Base-by-base conservation (phyloP, 2,113 vertebrate species). In the Dipodomys ordii region DNA sequence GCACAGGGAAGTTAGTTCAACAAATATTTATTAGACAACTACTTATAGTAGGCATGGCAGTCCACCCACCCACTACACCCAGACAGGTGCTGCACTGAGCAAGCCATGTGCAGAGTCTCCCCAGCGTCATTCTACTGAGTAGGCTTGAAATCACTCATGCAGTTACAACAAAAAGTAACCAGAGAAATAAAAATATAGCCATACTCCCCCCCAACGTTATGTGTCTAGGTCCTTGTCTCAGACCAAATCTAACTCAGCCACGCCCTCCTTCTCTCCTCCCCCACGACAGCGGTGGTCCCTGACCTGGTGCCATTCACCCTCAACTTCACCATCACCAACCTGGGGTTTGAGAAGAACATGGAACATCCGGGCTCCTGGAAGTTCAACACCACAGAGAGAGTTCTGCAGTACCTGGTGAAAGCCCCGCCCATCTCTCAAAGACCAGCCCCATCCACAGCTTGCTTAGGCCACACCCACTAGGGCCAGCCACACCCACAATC, bases 261-360 rank as follows among this genome's bases (percentile, higher is more conserved):
- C 19, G 9, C 35, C 4, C 46, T 62, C 8, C 64, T 74, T 62
- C 81, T 82, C 8, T 78, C 23, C 15, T 27, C 11, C 30, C 65
- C 19, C 11, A 18, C 60, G 39, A 20, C 91, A 83, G 78, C 22
- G 4, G n/a, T 11, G 1, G 23, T 6, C 3, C 8, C 77, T 22
- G 22, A 6, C 60, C 32, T 80, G 65, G 32, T 79, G 39, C 81
- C 53, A 1, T 98, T 98, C 94, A 97, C 87, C 16, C 62, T 97
- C 30, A 98, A 98, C 93, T 96, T 98, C 87, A 98, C 98, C 32
- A 92, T 97, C 88, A 97, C 82, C 86, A 98, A 98, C 93, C 94
- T 98, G 84, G 83, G 0, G 53, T 98, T 96, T 92, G 96, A 23
- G 0, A n/a, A 93, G 7, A 96, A 97, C 76, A 97, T 98, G 86